Evolutionary conservation across 1,140 invertebrate species (phyloP).

Genomic region (Lordiphosa collinella): DNA sequence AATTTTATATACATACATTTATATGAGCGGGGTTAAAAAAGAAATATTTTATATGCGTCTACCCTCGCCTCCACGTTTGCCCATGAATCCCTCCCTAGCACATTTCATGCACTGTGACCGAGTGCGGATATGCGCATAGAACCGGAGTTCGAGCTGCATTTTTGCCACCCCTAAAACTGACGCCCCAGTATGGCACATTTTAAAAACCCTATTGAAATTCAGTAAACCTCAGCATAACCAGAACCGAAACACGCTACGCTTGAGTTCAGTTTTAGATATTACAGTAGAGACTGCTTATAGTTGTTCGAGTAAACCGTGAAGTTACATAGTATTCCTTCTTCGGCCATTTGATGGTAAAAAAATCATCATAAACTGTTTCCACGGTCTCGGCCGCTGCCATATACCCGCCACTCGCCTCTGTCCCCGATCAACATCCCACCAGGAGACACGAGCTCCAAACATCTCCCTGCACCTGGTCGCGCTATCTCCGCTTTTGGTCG

Average conservation of each 20-base stretch:
- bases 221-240: conserved; percentile 42
- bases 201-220: conserved; percentile 38
- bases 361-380: too few species aligned
- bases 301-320: too few species aligned
- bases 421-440: too few species aligned
- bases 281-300: conserved; percentile 15
- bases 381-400: too few species aligned
- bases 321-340: too few species aligned
- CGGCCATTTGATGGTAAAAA: too few species aligned
- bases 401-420: too few species aligned
- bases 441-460: too few species aligned
- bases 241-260: conserved; percentile 60
- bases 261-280: conserved; percentile 52
- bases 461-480: too few species aligned
- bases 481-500: too few species aligned
- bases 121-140: conserved; percentile 40
- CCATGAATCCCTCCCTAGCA: conserved; percentile 38
- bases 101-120: conserved; percentile 46
- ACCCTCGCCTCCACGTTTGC: conserved; percentile 21
- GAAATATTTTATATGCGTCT: conserved; percentile 61
- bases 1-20: conserved; percentile 67
- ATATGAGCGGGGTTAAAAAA: conserved; percentile 47
- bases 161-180: conserved; percentile 49
- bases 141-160: conserved; percentile 17
- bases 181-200: conserved; percentile 12